Evolutionary conservation across 2,888 invertebrate genomes (phyloP).

Genomic region (Sthenelais limicola): DNA sequence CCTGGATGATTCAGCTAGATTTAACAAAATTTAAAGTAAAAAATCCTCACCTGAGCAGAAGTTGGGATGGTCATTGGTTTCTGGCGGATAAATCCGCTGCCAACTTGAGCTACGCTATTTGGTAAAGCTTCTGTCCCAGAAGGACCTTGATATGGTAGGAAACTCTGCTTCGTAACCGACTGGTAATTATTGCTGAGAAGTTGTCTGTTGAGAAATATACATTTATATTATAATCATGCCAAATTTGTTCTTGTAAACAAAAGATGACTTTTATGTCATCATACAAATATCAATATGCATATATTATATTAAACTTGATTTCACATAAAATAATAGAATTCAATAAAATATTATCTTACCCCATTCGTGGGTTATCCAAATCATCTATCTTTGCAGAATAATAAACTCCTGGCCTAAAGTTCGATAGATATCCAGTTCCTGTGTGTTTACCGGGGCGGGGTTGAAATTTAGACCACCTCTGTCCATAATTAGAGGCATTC

Average conservation of each 20-base stretch:
- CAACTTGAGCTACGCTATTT: slow-evolving; percentile 60
- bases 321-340: not conserved
- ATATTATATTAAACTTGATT: not conserved
- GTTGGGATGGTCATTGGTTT: slow-evolving; percentile 63
- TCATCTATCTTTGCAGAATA: slow-evolving; percentile 68
- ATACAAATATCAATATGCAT: not conserved
- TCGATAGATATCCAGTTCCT: slow-evolving; percentile 71
- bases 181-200: slow-evolving; percentile 68
- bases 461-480: slow-evolving; percentile 66
- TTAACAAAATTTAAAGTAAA: no score
- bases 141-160: slow-evolving; percentile 62
- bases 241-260: not conserved
- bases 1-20: no score
- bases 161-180: slow-evolving; percentile 66
- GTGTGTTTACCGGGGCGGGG: slow-evolving; percentile 67
- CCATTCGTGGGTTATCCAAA: slow-evolving; percentile 70
- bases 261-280: not conserved
- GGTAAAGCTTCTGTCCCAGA: slow-evolving; percentile 67
- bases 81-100: slow-evolving; percentile 68
- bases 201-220: slow-evolving; percentile 58
- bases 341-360: slow-evolving; percentile 55
- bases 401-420: slow-evolving; percentile 70
- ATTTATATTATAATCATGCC: not conserved
- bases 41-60: slow-evolving; percentile 2
- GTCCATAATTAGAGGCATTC: slow-evolving; percentile 68